These are phyloP conservation scores for Lampris incognitus DNA, from an alignment of 2,113 vertebrate species.

Conservation along the genomic window DNA sequence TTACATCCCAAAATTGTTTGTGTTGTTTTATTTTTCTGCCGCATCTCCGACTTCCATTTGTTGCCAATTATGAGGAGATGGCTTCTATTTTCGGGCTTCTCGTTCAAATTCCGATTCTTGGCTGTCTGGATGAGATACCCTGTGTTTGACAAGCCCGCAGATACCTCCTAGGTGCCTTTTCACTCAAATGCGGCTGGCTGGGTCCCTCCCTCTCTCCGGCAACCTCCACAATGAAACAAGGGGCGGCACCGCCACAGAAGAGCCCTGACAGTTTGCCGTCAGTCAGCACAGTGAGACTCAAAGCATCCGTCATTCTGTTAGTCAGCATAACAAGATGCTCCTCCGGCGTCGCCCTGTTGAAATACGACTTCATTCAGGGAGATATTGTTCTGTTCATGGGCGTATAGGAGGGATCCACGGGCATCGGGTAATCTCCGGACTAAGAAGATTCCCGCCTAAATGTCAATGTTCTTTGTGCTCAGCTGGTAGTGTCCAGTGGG, in stretches of 20 bases:
- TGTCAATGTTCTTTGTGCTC: slow-evolving; percentile 54
- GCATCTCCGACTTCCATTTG: slow-evolving; percentile 71
- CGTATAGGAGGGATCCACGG: slow-evolving; percentile 12
- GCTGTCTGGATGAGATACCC: slow-evolving; percentile 64
- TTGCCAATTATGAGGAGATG: slow-evolving; percentile 73
- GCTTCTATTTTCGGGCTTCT: slow-evolving; percentile 67
- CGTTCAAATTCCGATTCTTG: slow-evolving; percentile 60
- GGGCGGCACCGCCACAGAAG: slow-evolving; percentile 55
- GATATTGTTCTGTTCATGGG: slow-evolving; percentile 30
- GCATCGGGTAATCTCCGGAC: slow-evolving; percentile 55
- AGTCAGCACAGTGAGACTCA: slow-evolving; percentile 64
- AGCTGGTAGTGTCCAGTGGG: slow-evolving; percentile 56
- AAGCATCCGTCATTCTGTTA: slow-evolving; percentile 65
- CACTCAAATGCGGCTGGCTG: slow-evolving; percentile 60
- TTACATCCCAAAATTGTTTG: slow-evolving; percentile 58
- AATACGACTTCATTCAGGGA: slow-evolving; percentile 63
- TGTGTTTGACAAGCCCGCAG: slow-evolving; percentile 67
- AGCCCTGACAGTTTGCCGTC: slow-evolving; percentile 71
- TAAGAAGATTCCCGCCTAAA: slow-evolving; percentile 63
- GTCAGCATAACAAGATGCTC: slow-evolving; percentile 63
- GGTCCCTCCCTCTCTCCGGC: slow-evolving; percentile 60
- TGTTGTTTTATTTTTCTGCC: slow-evolving; percentile 56
- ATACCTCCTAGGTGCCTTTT: slow-evolving; percentile 72
- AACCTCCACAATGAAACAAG: slow-evolving; percentile 67
- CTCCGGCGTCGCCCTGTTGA: slow-evolving; percentile 50